Percentiles rank a stretch among this genome's conserved stretches.
Evolutionary conservation across 2,797 vertebrate genomes (phyloP).

Genomic region (Sylvilagus floridanus): DNA sequence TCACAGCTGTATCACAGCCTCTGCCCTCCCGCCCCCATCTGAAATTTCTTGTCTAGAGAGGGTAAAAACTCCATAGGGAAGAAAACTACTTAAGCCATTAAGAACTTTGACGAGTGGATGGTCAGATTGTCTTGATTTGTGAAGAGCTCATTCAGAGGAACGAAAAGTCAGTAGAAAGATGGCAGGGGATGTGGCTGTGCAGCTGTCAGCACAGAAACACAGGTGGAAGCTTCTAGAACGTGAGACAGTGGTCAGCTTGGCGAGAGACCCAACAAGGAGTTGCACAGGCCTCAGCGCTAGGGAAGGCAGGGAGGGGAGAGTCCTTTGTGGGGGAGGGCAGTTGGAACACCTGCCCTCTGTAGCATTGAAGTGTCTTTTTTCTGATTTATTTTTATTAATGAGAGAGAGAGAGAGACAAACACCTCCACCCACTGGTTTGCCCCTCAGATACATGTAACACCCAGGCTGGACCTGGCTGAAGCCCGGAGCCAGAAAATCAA

Average conservation of each 20-base stretch:
- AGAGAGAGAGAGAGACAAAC: no score
- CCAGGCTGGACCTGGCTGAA: no score
- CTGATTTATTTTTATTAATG: no score
- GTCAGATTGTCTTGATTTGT: conserved; percentile 48
- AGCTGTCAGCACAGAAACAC: background rate
- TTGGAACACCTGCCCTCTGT: no score
- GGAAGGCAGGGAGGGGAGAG: background rate
- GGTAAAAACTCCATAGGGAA: conserved; percentile 64
- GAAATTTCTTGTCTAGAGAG: conserved; percentile 52
- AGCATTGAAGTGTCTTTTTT: no score
- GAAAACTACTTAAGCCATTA: conserved; percentile 54
- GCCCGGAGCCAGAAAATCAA: no score
- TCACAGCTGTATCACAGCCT: no score
- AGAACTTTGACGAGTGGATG: conserved; percentile 53
- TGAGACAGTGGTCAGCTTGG: background rate
- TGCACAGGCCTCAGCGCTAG: background rate
- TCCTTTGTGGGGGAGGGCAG: background rate
- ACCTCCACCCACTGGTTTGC: no score
- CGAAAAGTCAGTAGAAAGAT: conserved; percentile 59
- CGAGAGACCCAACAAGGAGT: background rate
- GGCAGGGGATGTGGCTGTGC: background rate
- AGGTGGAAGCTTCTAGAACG: conserved; percentile 26
- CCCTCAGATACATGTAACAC: no score
- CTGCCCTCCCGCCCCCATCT: background rate
- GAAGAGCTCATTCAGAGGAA: conserved; percentile 48